Base-by-base conservation (phyloP, 2,888 invertebrate genomes). In the Melanostoma scalare region DNA sequence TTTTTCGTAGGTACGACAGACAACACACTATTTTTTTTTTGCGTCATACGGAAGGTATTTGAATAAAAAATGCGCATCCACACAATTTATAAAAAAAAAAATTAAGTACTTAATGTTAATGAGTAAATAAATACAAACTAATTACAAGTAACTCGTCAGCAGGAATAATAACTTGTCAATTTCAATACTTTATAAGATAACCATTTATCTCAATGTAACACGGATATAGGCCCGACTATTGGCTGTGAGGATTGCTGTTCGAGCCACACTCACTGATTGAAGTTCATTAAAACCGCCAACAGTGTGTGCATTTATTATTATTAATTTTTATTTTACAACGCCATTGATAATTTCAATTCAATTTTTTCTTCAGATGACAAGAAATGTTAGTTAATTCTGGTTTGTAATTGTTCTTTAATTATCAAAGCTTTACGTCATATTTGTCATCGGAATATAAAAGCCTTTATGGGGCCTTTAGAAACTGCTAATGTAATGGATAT, bases 121-220 rank as follows among this genome's bases (percentile, higher is more conserved):
- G 74, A 80, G 69, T 68, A 48, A 20, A 20, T 35, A 5, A 52
- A 50, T 53, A 52, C 42, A 65, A 56, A 52, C 10, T 50, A 76
- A 38, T 38, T 20, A 20, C 20, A 61, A 40, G 71, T 35, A 71
- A 72, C 76, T 77, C 77, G 77, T 73, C 81, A 82, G 77, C 77
- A 82, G 81, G 72, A 67, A 44, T 53, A 6, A 6, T 46, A 3
- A 46, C 10, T 1, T 36, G 6, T 10, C 40, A 56, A 30, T 8
- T 44, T 5, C 30, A 56, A 40, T 40, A 56, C 33, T 40, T 9
- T 9, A 56, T 20, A 6, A 58, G 40, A 42, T 52, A 53, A 8
- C 31, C 38, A 44, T 50, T 56, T 52, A 31, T 63, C 30, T 31
- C 5, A n/a, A 20, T 40, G 33, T 36, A 53, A 53, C 40, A 10